Percentiles rank a stretch among this genome's conserved stretches.
phyloP scores from a whole-genome alignment of 2,888 invertebrate species.

The Agrochola litura region DNA sequence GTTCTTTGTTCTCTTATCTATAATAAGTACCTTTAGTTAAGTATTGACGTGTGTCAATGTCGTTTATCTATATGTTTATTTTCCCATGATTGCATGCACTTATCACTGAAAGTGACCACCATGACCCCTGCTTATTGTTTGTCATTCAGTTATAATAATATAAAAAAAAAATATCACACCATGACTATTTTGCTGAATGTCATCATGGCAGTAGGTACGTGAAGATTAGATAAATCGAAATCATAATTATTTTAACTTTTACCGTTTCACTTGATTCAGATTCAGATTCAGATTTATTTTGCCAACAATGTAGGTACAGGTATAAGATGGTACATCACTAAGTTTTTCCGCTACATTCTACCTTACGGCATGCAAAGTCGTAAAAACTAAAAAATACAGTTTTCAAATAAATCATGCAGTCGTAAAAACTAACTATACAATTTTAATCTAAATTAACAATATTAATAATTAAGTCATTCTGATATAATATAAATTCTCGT shows the following conservation, averaged over 20 bases:
- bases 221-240: not conserved
- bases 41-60: not conserved
- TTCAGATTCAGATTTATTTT: too few relatives aligned
- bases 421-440: too few relatives aligned
- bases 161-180: not conserved
- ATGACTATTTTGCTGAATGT: conserved; percentile 10
- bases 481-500: too few relatives aligned
- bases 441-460: too few relatives aligned
- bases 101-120: conserved; percentile 6
- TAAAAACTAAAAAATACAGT: too few relatives aligned
- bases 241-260: not conserved
- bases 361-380: too few relatives aligned
- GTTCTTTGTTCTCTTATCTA: not conserved
- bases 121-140: conserved; percentile 6
- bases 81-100: conserved; percentile 34
- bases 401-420: too few relatives aligned
- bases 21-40: not conserved
- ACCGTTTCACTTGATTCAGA: not conserved
- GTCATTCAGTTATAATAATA: conserved; percentile 6
- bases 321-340: too few relatives aligned
- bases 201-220: not conserved
- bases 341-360: too few relatives aligned
- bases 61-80: conserved; percentile 17
- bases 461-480: too few relatives aligned
- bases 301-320: too few relatives aligned